phyloP scores from a whole-genome alignment of 2,113 vertebrate species.

The Cinclus cinclus region DNA sequence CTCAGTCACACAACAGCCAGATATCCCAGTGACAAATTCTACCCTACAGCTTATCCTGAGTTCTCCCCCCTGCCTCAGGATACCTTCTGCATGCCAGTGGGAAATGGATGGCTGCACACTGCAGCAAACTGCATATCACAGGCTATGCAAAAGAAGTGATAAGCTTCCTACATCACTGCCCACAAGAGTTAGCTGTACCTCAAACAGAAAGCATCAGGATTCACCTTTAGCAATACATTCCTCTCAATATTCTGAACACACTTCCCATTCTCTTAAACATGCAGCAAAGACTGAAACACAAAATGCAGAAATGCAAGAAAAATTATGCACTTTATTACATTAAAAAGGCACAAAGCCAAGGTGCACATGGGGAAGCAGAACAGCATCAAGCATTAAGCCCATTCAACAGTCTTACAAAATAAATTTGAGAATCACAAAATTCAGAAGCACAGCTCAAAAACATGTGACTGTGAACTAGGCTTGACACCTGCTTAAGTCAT shows the following conservation, averaged over 20 bases:
- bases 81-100: not conserved
- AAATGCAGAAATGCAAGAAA: not conserved
- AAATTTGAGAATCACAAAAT: not conserved
- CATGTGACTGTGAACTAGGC: slow-evolving; percentile 1
- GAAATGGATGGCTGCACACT: not conserved
- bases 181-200: not conserved
- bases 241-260: not conserved
- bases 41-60: not conserved
- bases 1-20: not conserved
- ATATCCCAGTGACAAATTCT: not conserved
- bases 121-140: not conserved
- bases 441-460: not conserved
- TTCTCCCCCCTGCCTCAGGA: not conserved
- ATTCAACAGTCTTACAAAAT: not conserved
- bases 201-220: not conserved
- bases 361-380: not conserved
- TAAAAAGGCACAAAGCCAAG: not conserved
- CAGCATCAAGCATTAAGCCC: not conserved
- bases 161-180: not conserved
- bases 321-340: not conserved
- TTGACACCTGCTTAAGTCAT: slow-evolving; percentile 39
- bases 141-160: not conserved
- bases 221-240: not conserved
- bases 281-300: not conserved
- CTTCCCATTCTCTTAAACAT: not conserved